Conservation (phyloP, 2,113 vertebrate species). For the Prolemur simus region DNA sequence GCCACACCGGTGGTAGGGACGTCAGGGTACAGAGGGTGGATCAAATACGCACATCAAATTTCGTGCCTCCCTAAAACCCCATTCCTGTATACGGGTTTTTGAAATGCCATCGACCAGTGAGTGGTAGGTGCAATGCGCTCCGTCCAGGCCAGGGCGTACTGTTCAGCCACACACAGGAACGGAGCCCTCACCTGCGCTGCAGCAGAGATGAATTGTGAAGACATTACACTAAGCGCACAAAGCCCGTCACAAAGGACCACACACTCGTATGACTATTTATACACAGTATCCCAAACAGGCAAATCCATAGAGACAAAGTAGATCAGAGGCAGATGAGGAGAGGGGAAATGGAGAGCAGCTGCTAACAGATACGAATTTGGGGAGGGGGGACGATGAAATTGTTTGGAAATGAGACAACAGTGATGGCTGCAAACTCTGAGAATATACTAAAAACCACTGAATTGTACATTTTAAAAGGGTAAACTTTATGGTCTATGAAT, state of each 20-base stretch:
- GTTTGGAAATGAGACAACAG: not conserved
- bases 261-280: not conserved
- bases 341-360: not conserved
- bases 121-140: not conserved
- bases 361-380: not conserved
- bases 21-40: not conserved
- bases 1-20: not conserved
- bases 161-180: not conserved
- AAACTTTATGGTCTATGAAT: not conserved
- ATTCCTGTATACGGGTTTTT: not conserved
- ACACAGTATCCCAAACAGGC: not conserved
- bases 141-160: not conserved
- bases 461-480: not conserved
- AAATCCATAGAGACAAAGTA: not conserved
- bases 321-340: too few relatives aligned
- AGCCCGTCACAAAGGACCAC: not conserved
- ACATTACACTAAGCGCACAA: not conserved
- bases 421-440: not conserved
- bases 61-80: not conserved
- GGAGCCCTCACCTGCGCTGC: too few relatives aligned
- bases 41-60: not conserved
- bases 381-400: not conserved
- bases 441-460: not conserved
- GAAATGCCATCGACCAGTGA: not conserved
- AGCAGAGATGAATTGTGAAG: not conserved